phyloP scores from a whole-genome alignment of 2,888 invertebrate genomes.

The Beris chalybata region DNA sequence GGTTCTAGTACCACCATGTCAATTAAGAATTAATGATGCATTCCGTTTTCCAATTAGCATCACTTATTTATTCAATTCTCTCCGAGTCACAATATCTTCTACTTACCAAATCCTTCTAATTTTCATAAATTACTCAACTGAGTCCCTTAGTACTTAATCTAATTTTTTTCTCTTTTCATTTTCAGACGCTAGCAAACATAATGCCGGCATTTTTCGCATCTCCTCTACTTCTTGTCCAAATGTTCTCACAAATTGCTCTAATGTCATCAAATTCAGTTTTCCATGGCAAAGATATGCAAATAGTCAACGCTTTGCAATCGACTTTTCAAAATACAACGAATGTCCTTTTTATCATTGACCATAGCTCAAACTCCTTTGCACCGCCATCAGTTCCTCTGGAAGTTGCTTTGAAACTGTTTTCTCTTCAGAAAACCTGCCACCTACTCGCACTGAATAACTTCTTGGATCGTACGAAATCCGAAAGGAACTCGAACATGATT shows the following conservation, averaged over 20 bases:
- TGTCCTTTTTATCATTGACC: conserved; percentile 32
- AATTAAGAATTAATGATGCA: too few relatives aligned
- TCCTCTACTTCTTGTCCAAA: conserved; percentile 3
- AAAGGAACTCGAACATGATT: background rate
- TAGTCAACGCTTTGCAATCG: conserved; percentile 31
- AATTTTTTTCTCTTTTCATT: background rate
- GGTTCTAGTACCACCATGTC: too few relatives aligned
- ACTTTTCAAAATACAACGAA: conserved; percentile 34
- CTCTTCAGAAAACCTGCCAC: conserved; percentile 31
- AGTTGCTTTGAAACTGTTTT: conserved; percentile 25
- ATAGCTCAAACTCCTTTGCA: background rate
- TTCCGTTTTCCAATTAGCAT: too few relatives aligned
- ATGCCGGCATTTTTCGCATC: background rate
- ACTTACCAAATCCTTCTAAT: too few relatives aligned
- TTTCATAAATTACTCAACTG: too few relatives aligned
- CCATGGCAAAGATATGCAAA: conserved; percentile 26
- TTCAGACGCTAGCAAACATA: conserved; percentile 5
- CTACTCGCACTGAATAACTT: conserved; percentile 30
- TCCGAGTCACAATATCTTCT: too few relatives aligned
- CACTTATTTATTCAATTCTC: too few relatives aligned
- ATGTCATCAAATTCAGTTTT: conserved; percentile 5
- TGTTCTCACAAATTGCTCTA: conserved; percentile 23
- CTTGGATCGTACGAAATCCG: background rate
- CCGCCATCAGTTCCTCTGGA: conserved; percentile 9
- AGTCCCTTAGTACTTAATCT: too few relatives aligned